Evolutionary conservation across 2,888 invertebrate genomes (phyloP).

Genomic region (Heliconius erato): DNA sequence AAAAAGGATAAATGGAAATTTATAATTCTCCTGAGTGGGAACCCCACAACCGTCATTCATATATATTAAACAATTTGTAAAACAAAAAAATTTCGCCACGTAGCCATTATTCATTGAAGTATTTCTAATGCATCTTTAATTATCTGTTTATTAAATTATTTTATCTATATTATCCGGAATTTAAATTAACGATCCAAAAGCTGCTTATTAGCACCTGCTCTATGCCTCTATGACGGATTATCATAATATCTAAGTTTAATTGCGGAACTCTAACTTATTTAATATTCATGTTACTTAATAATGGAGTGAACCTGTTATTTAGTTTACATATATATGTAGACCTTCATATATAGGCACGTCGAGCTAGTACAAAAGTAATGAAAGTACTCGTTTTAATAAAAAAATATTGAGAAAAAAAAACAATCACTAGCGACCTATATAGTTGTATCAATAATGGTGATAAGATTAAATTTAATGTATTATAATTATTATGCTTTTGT

Average conservation of each 20-base stretch:
- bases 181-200: background rate
- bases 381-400: background rate
- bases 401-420: no score
- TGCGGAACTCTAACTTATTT: conserved; percentile 3
- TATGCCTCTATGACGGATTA: conserved; percentile 3
- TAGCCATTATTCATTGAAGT: background rate
- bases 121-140: background rate
- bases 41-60: no score
- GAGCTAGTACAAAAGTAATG: background rate
- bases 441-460: no score
- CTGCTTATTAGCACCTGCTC: background rate
- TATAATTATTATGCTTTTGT: no score
- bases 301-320: background rate
- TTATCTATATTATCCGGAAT: background rate
- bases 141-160: background rate
- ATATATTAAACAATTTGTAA: background rate
- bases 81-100: background rate
- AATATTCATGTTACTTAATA: conserved; percentile 16
- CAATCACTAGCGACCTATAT: no score
- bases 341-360: background rate
- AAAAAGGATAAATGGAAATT: no score
- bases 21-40: no score
- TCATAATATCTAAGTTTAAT: conserved; percentile 11
- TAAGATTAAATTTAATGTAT: no score
- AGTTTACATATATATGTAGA: background rate